These are phyloP conservation scores for Lichenostomus cassidix DNA, from an alignment of 2,113 vertebrate genomes.

Conservation along the genomic window DNA sequence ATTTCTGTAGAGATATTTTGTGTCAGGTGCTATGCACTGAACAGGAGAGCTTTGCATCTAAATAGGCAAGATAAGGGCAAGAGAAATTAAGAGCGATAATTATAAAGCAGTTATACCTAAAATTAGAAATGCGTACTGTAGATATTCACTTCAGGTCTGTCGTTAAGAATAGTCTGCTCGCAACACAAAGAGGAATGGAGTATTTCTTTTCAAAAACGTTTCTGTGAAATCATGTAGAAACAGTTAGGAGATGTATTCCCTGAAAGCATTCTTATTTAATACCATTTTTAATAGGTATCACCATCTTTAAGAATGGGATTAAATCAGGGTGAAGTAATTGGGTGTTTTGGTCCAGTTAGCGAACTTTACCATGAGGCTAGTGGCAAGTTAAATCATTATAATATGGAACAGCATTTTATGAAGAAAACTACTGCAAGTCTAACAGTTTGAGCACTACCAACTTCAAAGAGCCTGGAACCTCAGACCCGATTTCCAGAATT, in stretches of 20 bases:
- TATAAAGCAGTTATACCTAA: not conserved
- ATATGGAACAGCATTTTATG: not conserved
- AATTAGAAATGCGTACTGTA: not conserved
- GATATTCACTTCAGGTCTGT: not conserved
- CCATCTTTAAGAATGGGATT: not conserved
- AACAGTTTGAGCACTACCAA: not conserved
- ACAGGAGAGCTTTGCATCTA: not conserved
- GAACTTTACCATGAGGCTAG: not conserved
- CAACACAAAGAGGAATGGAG: not conserved
- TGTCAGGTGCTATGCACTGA: not conserved
- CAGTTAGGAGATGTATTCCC: not conserved
- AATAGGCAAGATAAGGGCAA: not conserved
- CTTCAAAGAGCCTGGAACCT: conserved; percentile 33
- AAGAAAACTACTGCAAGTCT: conserved; percentile 39
- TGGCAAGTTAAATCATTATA: conserved; percentile 28
- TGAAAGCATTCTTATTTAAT: not conserved
- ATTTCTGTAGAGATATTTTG: not conserved
- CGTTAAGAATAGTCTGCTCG: not conserved
- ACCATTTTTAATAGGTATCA: not conserved
- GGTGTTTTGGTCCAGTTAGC: conserved; percentile 4
- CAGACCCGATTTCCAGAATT: not conserved
- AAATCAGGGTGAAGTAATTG: conserved; percentile 5
- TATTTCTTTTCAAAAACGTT: not conserved
- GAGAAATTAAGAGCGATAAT: not conserved
- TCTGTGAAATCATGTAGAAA: not conserved